These are phyloP conservation scores for Pygmarrhopalites habei DNA, from an alignment of 1,140 invertebrate genomes.

Conservation along the genomic window DNA sequence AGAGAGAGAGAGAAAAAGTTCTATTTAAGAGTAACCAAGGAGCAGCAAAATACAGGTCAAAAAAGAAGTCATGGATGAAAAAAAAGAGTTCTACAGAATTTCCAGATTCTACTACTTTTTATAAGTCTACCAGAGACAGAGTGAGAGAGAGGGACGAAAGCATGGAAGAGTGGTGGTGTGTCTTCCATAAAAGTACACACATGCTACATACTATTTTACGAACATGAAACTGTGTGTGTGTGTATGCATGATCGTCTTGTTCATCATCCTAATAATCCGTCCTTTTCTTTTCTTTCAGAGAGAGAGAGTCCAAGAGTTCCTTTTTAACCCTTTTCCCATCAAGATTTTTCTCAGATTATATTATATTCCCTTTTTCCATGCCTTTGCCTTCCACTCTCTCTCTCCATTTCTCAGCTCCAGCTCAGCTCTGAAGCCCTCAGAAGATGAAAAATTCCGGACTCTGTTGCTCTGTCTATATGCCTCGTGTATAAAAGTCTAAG, in stretches of 20 bases:
- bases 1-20: too few relatives aligned
- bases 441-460: conserved; percentile 11
- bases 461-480: neutral
- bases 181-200: neutral
- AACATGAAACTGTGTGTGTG: neutral
- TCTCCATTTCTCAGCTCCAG: neutral
- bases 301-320: neutral
- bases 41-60: conserved; percentile 4
- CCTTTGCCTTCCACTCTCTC: conserved; percentile 7
- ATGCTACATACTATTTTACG: neutral
- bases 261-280: conserved; percentile 13
- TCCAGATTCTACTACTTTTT: conserved; percentile 15
- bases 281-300: conserved; percentile 8
- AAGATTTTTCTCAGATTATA: conserved; percentile 32
- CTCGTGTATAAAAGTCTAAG: too few relatives aligned
- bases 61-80: neutral
- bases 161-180: neutral
- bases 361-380: conserved; percentile 11
- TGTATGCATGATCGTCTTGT: conserved; percentile 4
- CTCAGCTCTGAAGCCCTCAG: neutral
- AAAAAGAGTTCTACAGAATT: conserved; percentile 3
- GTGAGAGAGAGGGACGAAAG: neutral
- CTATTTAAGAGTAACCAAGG: too few relatives aligned
- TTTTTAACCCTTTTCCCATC: conserved; percentile 35
- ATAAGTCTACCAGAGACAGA: neutral